Evolutionary conservation across 35 echinoderm and acorn worm genomes (phyloP).

Genomic region (Anneissia japonica): DNA sequence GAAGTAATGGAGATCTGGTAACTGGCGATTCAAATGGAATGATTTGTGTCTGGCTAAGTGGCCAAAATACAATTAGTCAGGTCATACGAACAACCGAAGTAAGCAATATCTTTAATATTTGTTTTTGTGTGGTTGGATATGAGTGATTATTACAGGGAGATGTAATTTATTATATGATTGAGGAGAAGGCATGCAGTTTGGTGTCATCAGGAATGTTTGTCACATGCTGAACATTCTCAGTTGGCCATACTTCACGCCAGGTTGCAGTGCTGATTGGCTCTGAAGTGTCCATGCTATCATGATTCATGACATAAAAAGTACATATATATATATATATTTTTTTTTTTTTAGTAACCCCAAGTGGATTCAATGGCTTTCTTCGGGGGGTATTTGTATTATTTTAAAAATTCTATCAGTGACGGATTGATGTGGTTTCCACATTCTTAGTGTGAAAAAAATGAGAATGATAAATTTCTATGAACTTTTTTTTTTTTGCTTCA

Average conservation of each 20-base stretch:
- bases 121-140: background rate
- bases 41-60: constrained; percentile 71
- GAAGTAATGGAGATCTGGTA: constrained; percentile 77
- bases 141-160: too few species aligned
- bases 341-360: background rate
- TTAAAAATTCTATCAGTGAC: background rate
- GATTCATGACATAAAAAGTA: background rate
- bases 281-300: too few species aligned
- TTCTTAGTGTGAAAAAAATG: background rate
- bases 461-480: too few species aligned
- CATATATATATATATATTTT: background rate
- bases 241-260: too few species aligned
- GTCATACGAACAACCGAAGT: constrained; percentile 69
- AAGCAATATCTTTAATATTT: constrained; percentile 9
- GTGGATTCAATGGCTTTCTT: background rate
- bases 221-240: too few species aligned
- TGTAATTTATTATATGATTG: too few species aligned
- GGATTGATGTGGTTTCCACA: background rate
- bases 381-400: background rate
- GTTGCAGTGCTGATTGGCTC: too few species aligned
- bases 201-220: too few species aligned
- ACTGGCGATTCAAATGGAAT: constrained; percentile 96
- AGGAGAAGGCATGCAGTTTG: too few species aligned
- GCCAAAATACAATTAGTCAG: constrained; percentile 76
- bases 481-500: constrained; percentile 20